Evolutionary conservation across 2,888 invertebrate species (phyloP).

Genomic region (Stenotaenia linearis): DNA sequence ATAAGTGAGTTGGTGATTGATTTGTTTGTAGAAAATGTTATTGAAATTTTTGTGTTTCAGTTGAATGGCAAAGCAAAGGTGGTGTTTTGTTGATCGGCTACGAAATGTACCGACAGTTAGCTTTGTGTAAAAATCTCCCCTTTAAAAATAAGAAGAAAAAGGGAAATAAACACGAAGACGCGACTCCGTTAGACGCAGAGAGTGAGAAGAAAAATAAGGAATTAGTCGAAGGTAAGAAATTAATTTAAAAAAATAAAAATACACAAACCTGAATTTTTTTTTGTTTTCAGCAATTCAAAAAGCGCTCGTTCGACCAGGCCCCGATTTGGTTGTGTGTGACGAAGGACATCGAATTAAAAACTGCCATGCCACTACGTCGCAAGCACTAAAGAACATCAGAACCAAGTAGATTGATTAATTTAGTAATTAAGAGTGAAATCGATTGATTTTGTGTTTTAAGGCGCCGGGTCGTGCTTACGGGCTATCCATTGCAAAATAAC

Average conservation of each 20-base stretch:
- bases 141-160: slow-evolving; percentile 53
- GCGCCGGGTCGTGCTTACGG: slow-evolving; percentile 89
- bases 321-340: slow-evolving; percentile 90
- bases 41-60: not conserved
- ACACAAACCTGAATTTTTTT: not conserved
- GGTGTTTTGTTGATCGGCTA: slow-evolving; percentile 96
- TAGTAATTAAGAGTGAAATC: not conserved
- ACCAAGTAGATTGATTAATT: slow-evolving; percentile 57
- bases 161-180: slow-evolving; percentile 50
- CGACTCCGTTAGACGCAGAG: slow-evolving; percentile 51
- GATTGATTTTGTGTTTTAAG: slow-evolving; percentile 47
- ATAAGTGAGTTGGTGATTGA: slow-evolving; percentile 58
- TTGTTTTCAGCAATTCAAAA: slow-evolving; percentile 64
- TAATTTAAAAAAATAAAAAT: not conserved
- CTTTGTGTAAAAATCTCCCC: slow-evolving; percentile 66
- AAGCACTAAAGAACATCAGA: slow-evolving; percentile 87
- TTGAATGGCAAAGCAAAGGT: slow-evolving; percentile 76
- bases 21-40: not conserved
- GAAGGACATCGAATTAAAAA: slow-evolving; percentile 98
- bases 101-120: slow-evolving; percentile 87
- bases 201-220: slow-evolving; percentile 55
- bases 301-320: slow-evolving; percentile 82
- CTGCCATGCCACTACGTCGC: slow-evolving; percentile 91
- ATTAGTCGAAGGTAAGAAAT: slow-evolving; percentile 62
- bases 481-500: slow-evolving; percentile 97